These are phyloP conservation scores for Anguilla anguilla DNA, from an alignment of 2,797 vertebrate genomes.

Conservation along the genomic window DNA sequence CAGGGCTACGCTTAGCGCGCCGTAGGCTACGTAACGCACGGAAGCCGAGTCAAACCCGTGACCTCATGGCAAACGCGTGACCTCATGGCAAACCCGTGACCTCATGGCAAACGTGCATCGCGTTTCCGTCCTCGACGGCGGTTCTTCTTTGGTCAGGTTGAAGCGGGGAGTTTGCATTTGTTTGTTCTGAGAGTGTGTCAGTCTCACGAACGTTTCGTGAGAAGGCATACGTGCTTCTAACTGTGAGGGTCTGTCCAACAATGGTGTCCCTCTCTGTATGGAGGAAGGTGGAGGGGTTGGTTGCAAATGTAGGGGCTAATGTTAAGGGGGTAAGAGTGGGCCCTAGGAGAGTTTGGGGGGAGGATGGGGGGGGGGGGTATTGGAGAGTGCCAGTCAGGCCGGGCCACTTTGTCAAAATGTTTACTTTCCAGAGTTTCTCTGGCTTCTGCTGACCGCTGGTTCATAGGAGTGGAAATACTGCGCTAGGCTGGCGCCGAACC, in stretches of 20 bases:
- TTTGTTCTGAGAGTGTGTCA: too few species aligned
- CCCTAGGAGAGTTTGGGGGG: too few species aligned
- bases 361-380: too few species aligned
- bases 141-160: neutral
- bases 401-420: slow-evolving; percentile 28
- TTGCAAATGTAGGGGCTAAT: too few species aligned
- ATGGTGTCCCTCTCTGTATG: neutral
- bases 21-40: neutral
- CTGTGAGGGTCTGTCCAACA: neutral
- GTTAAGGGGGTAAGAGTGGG: too few species aligned
- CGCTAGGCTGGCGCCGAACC: slow-evolving; percentile 52
- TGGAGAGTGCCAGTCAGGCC: neutral
- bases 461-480: slow-evolving; percentile 46
- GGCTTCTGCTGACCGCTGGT: slow-evolving; percentile 47
- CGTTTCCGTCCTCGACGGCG: neutral
- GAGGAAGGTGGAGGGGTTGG: neutral
- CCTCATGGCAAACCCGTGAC: neutral
- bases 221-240: neutral
- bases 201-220: too few species aligned
- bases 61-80: neutral
- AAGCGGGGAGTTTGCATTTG: neutral
- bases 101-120: neutral
- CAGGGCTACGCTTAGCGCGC: neutral
- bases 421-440: slow-evolving; percentile 40
- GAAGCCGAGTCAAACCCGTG: slow-evolving; percentile 13